Evolutionary conservation across 1,140 invertebrate species (phyloP), one percentile per base, ranked within the genome.

Genomic region (Hyles vespertilio): DNA sequence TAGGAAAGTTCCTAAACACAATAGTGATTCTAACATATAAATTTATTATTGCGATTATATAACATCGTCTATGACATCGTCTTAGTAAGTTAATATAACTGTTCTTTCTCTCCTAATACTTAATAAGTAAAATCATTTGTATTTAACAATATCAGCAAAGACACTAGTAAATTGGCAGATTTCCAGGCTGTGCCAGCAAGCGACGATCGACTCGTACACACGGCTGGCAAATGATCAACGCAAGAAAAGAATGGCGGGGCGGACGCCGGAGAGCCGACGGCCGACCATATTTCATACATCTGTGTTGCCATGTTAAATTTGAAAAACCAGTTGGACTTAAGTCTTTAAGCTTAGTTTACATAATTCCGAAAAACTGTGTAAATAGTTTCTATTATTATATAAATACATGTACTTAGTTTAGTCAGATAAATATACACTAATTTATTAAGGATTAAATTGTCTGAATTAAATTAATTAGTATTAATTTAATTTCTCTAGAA

Each of bases 101-200:
- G 0, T 40, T 40, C 36, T 40, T 40, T 40, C 8, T 5, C 36
- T 40, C 36, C 36, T 40, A 40, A 8, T 40, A 40, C 8, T 40
- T 40, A 22, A 22, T 40, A 40, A 40, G 8, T 40, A 8, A 40
- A 40, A 40, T 5, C 36, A 40, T 40, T 40, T 40, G 8, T 40
- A 40, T 40, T 40, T 5, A 5, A n/a, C 46, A n/a, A 11, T 10
- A 48, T 48, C 12, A 48, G n/a, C 5, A 11, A 48, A 40, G 36
- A 40, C 36, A 40, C 36, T 40, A 45, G 5, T 55, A 50, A 69
- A 61, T 64, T 67, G 57, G 59, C 61, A 67, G 48, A 65, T 56
- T 61, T 58, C 67, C 69, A 59, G 63, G 59, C 36, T 53, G 62
- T 55, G 67, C 64, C 65, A 73, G 66, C 59, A 51, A 63, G 59